Evolutionary conservation across 2,113 vertebrate species (phyloP), one percentile per base, ranked within the genome.

Genomic region (Plotosus lineatus): DNA sequence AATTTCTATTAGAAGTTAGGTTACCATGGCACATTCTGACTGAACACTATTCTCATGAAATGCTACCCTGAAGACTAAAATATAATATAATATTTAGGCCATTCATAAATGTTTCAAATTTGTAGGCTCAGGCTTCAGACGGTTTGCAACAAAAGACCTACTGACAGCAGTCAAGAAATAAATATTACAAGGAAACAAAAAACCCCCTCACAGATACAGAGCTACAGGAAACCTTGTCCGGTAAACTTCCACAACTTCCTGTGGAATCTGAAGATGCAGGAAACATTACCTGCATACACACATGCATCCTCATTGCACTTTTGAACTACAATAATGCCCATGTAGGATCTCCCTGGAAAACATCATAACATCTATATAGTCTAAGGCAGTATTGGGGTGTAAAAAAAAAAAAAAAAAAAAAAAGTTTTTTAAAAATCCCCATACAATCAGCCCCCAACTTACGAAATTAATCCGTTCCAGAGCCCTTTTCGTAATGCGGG

Each of bases 241-340:
- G 28, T 44, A 82, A 69, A 82, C 80, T 72, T 85, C 77, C 76
- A 80, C 72, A 72, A 80, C 65, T 80, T 85, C 81, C 81, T 77
- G 40, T 82, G 76, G 61, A 82, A 76, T 63, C 15, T 76, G n/a
- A 46, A 85, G 56, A 84, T 40, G 76, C 36, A 79, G 72, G 63
- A 78, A 79, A 75, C 65, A 31, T 19, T 69, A 0, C 26, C 38
- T 44, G 65, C 2, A 2, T 6, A 19, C 58, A 61, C 48, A 50
- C 11, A 19, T 33, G 1, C 63, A 42, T 23, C 21, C 10, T 78
- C 63, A 17, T 17, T 61, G 31, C 60, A 80, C 71, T 65, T n/a
- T 36, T 66, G 48, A 76, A 60, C 33, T 17, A 44, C 5, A 1
- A 40, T 75, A 75, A 75, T n/a, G 33, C 40, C 50, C 26, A 3